Evolutionary conservation across 2,113 vertebrate genomes (phyloP), one percentile per base, ranked within the genome.

Genomic region (Leucopsar rothschildi): DNA sequence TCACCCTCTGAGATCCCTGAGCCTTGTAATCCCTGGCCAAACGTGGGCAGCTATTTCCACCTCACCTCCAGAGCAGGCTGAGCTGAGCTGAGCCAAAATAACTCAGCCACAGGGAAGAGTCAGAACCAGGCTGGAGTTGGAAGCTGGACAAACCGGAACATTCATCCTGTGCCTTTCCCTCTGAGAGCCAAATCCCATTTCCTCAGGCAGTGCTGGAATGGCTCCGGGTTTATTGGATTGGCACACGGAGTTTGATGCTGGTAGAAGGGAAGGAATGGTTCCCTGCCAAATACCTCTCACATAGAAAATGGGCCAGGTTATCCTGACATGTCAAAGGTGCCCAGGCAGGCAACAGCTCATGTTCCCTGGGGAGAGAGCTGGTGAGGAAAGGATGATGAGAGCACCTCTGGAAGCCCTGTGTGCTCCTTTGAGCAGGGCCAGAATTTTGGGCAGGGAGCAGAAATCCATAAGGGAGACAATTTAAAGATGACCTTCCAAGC

Each of bases 21-120:
- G 71, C 88, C 63, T 15, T 35, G 40, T 25, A n/a, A 60, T 13
- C 53, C 80, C 73, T 64, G 86, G 44, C 94, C 92, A 82, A 33
- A 86, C 64, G 76, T 1, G 27, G 61, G 88, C 80, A 92, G 81
- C 77, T 79, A 44, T 78, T 94, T 75, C 56, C 88, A 49, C 68
- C 71, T 65, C 82, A 64, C 71, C 88, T 90, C 44, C n/a, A 42
- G 81, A 82, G 65, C 65, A 56, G 92, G 80, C 80, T 4, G 72
- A 64, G 65, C 70, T 82, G 70, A 97, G 93, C 61, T 80, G 61
- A 97, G 93, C 86, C 89, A 92, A 85, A 94, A 79, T 42, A 81
- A 57, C 50, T 9, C 22, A 93, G 91, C 94, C 83, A 3, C 4
- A 0, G 68, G 65, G 69, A 64, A 60, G 79, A 72, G 75, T 70